Evolutionary conservation across 2,113 vertebrate species (phyloP), one percentile per base, ranked within the genome.

Genomic region (Myotis yumanensis): DNA sequence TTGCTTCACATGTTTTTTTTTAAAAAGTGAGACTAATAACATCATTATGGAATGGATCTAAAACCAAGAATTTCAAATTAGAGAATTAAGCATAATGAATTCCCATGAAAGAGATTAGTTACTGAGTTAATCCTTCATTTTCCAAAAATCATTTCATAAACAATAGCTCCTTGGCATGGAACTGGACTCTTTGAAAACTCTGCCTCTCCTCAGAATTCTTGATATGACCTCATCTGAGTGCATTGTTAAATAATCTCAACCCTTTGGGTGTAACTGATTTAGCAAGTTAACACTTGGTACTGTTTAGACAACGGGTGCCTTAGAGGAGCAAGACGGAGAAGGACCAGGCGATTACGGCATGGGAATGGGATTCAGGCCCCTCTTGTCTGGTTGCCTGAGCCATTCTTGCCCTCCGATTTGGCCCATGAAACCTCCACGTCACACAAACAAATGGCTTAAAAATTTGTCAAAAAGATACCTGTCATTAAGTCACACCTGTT

Each of bases 221-320:
- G 93, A 89, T 96, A 96, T 97, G 96, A 97, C 95, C 92, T 97
- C 97, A 97, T 95, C 76, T 71, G 51, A 66, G 72, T 86, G 79
- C 95, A 97, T 97, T 97, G 96, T 97, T 97, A 90, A 97, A 96
- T 96, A 96, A 97, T 96, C 96, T 97, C 57, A 95, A 40, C 92
- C 57, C 95, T 96, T 91, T 96, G 97, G 97, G 97, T 94, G 97
- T 97, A 95, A 97, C 97, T 79, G n/a, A 95, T 94, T 95, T 76
- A 95, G 91, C 97, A 97, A 97, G 97, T 97, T 97, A 96, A 95
- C 51, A 86, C 97, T 96, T 72, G 97, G 81, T 68, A 83, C 75
- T 94, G 52, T 97, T 97, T 88, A 83, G 94, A 96, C 86, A 93
- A 37, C 11, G 0, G 84, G 92, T 89, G 79, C 93, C 90, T 93